These are phyloP conservation scores for Tachystola acroxantha DNA, from an alignment of 2,888 invertebrate species.

Conservation along the genomic window DNA sequence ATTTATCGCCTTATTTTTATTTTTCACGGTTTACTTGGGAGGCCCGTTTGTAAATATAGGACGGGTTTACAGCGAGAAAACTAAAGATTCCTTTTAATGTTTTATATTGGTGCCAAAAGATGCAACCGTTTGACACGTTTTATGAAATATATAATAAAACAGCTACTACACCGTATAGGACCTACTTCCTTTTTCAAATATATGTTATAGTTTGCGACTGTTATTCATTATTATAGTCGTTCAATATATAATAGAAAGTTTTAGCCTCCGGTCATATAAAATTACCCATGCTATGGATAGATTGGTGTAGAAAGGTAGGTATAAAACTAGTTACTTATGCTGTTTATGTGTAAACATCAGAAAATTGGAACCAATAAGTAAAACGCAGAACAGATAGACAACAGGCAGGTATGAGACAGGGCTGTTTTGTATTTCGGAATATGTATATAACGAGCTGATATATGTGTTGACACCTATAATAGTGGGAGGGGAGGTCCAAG, in stretches of 20 bases:
- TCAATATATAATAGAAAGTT: slow-evolving; percentile 52
- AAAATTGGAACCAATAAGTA: too few species aligned
- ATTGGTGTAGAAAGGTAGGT: slow-evolving; percentile 40
- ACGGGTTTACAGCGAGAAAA: slow-evolving; percentile 43
- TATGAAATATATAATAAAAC: slow-evolving; percentile 29
- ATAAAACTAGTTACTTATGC: slow-evolving; percentile 26
- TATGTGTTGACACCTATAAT: slow-evolving; percentile 32
- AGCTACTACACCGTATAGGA: slow-evolving; percentile 26
- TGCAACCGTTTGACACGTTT: slow-evolving; percentile 19
- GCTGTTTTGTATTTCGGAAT: background rate
- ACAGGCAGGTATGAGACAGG: background rate
- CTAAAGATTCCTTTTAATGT: slow-evolving; percentile 35
- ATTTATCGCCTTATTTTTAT: slow-evolving; percentile 71
- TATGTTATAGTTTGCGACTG: slow-evolving; percentile 37
- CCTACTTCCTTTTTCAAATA: slow-evolving; percentile 28
- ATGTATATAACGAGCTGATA: background rate
- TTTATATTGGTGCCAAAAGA: slow-evolving; percentile 26
- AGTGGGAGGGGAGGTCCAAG: slow-evolving; percentile 24
- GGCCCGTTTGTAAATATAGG: slow-evolving; percentile 51
- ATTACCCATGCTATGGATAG: slow-evolving; percentile 29
- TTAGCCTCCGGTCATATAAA: slow-evolving; percentile 52
- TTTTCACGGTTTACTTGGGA: slow-evolving; percentile 63
- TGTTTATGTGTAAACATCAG: slow-evolving; percentile 10
- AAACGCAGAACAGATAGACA: slow-evolving; percentile 2
- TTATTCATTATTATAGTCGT: slow-evolving; percentile 41